Evolutionary conservation across 2,888 invertebrate species (phyloP).

Genomic region (Plagiodera versicolora): DNA sequence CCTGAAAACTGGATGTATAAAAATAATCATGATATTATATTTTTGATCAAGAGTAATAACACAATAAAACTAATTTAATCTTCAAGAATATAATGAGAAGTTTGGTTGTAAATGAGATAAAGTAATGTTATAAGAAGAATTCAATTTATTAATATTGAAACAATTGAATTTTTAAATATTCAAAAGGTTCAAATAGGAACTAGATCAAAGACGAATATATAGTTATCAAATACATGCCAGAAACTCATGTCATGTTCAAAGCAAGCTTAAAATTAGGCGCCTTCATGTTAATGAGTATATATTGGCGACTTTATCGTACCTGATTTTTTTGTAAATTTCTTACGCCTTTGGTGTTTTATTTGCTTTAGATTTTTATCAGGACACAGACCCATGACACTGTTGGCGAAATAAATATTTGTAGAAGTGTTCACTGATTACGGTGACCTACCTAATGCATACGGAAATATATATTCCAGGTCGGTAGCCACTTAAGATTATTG

Average conservation of each 20-base stretch:
- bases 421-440: not conserved
- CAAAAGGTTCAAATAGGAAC: no score
- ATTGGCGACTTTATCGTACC: conserved; percentile 38
- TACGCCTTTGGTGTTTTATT: conserved; percentile 35
- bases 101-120: no score
- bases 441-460: conserved; percentile 8
- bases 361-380: conserved; percentile 28
- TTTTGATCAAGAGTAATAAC: not conserved
- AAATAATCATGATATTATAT: not conserved
- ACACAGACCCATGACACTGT: conserved; percentile 20
- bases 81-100: no score
- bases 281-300: conserved; percentile 25
- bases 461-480: not conserved
- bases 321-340: conserved; percentile 39
- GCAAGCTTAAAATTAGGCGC: conserved; percentile 7
- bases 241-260: conserved; percentile 6
- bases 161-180: no score
- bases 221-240: conserved; percentile 10
- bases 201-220: no score
- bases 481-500: no score
- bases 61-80: no score
- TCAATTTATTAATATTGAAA: no score
- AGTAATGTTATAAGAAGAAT: no score
- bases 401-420: not conserved
- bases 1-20: not conserved